phyloP scores from a whole-genome alignment of 1,140 invertebrate species.

The Pogonognathellus flavescens region DNA sequence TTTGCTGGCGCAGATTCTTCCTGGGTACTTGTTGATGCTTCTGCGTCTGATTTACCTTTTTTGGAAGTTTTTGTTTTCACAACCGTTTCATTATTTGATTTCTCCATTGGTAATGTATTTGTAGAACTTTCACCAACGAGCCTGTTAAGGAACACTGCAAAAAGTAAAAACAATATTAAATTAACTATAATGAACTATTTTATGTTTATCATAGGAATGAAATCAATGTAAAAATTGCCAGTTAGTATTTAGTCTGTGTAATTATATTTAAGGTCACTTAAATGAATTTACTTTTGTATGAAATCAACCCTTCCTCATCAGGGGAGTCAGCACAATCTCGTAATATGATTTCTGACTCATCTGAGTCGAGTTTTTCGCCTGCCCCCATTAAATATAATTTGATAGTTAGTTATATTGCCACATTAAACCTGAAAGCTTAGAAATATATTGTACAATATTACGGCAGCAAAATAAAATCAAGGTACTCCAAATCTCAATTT shows the following conservation, averaged over 20 bases:
- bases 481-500: conserved; percentile 57
- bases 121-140: neutral
- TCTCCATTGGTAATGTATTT: neutral
- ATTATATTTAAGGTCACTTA: neutral
- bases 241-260: no score
- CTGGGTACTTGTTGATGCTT: neutral
- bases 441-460: neutral
- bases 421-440: neutral
- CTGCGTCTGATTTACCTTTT: neutral
- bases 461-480: neutral
- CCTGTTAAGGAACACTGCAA: neutral
- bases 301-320: conserved; percentile 95
- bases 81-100: neutral
- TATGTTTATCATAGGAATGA: no score
- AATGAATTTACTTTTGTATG: conserved; percentile 85
- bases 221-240: no score
- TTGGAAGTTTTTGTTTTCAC: neutral
- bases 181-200: no score
- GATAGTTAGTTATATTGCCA: neutral
- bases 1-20: conserved; percentile 11
- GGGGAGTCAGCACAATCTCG: conserved; percentile 90
- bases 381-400: conserved; percentile 61
- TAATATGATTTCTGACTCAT: conserved; percentile 84
- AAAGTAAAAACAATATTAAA: neutral
- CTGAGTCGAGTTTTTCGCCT: conserved; percentile 89